These are phyloP conservation scores for Hydrochoerus hydrochaeris DNA, from an alignment of 2,113 vertebrate genomes.

Conservation along the genomic window DNA sequence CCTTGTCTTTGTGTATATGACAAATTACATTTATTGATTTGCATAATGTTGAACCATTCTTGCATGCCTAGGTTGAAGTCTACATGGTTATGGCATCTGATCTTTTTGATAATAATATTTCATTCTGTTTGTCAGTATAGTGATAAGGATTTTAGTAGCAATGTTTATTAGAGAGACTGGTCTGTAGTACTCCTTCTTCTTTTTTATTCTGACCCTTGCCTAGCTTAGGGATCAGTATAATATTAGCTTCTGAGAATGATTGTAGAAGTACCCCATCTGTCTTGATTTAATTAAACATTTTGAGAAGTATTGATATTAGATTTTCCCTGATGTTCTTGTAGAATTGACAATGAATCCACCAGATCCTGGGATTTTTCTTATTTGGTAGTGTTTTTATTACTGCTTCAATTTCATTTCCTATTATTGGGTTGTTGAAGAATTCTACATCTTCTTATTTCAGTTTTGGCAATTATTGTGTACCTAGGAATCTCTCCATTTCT, in stretches of 20 bases:
- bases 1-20: too few relatives aligned
- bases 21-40: too few relatives aligned
- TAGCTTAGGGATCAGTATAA: background rate
- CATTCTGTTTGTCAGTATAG: background rate
- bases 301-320: too few relatives aligned
- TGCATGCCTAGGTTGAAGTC: background rate
- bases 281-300: too few relatives aligned
- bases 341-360: background rate
- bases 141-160: background rate
- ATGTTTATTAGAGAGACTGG: background rate
- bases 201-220: too few relatives aligned
- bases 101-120: too few relatives aligned
- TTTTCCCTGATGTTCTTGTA: background rate
- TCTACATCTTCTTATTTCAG: background rate
- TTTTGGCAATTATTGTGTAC: too few relatives aligned
- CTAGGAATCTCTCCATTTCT: too few relatives aligned
- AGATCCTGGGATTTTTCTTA: background rate
- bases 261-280: too few relatives aligned
- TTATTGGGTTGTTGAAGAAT: background rate
- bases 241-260: too few relatives aligned
- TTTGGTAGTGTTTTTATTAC: background rate
- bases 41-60: too few relatives aligned
- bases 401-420: background rate
- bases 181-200: background rate
- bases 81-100: background rate